Evolutionary conservation across 2,797 vertebrate genomes (phyloP), one percentile per base, ranked within the genome.

Genomic region (Emys orbicularis): DNA sequence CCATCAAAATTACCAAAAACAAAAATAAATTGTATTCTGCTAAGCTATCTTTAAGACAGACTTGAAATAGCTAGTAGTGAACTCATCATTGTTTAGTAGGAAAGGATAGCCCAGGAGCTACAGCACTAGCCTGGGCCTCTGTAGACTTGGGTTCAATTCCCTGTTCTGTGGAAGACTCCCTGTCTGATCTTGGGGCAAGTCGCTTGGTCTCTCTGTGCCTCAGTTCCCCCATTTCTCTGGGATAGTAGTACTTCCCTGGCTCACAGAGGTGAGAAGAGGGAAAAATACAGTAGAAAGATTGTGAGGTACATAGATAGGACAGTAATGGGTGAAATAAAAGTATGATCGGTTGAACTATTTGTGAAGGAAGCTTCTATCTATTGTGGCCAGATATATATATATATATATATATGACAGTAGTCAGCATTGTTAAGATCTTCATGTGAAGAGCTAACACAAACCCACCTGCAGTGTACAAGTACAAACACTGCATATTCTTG

Each of bases 121-220:
- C 1, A 41, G 27, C 41, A 77, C 50, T 29, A 81, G 61, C 80
- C 79, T 56, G n/a, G 6, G 0, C 3, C 57, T 29, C 12, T 12
- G 57, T 23, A 57, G 56, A 56, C 12, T 44, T 95, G 57, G 13
- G 65, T 49, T 44, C 82, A 83, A 2, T 77, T 34, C 72, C 25
- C 34, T 79, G 27, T 41, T 56, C 31, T 65, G 83, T 31, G 29
- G 59, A 31, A 61, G 29, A 61, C 29, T 61, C 29, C 59, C 7
- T 34, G 29, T 61, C 12, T 31, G 59, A 61, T 34, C 13, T 34
- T 61, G 59, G 29, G 34, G 34, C 34, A 65, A 65, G 31, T n/a
- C 6, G 4, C 15, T 61, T 16, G 31, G 31, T 61, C 16, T 65
- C 31, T n/a, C 8, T 65, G 61, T 65, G 31, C 59, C 15, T 65